These are phyloP conservation scores for Amphiprion ocellaris DNA, from an alignment of 2,113 vertebrate species.

Conservation along the genomic window DNA sequence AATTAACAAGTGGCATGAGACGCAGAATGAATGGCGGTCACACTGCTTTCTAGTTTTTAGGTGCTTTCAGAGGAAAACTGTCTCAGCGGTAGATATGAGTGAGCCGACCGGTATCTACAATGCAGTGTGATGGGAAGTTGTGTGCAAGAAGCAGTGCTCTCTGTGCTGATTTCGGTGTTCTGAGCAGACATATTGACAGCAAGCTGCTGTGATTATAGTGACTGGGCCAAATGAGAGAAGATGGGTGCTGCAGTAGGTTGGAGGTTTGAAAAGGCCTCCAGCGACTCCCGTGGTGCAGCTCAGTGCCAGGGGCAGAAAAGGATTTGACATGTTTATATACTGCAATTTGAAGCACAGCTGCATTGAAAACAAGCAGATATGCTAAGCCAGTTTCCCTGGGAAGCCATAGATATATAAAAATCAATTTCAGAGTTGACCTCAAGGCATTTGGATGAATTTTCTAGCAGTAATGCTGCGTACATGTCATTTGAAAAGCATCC, in stretches of 20 bases:
- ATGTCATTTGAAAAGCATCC: slow-evolving; percentile 11
- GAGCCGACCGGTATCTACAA: slow-evolving; percentile 11
- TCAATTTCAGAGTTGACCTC: slow-evolving; percentile 18
- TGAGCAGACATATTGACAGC: slow-evolving; percentile 6
- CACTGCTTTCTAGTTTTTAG: slow-evolving; percentile 33
- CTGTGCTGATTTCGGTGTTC: slow-evolving; percentile 11
- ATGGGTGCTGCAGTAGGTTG: slow-evolving; percentile 3
- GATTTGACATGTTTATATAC: slow-evolving; percentile 6
- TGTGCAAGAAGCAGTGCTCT: not conserved
- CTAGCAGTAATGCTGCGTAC: not conserved
- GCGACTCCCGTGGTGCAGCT: slow-evolving; percentile 12
- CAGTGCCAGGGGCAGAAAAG: not conserved
- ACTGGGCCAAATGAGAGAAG: slow-evolving; percentile 8
- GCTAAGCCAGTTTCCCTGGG: slow-evolving; percentile 1
- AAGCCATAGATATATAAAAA: slow-evolving; percentile 6
- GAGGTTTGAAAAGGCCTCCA: slow-evolving; percentile 14
- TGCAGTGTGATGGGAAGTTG: not conserved
- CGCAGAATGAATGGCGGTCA: slow-evolving; percentile 37
- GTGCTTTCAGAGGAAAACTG: slow-evolving; percentile 23
- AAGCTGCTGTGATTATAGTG: slow-evolving; percentile 13
- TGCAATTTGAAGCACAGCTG: slow-evolving; percentile 6
- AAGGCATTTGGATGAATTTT: slow-evolving; percentile 3
- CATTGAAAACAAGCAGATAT: slow-evolving; percentile 11
- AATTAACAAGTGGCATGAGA: slow-evolving; percentile 61
- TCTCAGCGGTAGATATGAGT: slow-evolving; percentile 13